Evolutionary conservation across 2,888 invertebrate genomes (phyloP), one percentile per base, ranked within the genome.

Genomic region (Aleiodes testaceus): DNA sequence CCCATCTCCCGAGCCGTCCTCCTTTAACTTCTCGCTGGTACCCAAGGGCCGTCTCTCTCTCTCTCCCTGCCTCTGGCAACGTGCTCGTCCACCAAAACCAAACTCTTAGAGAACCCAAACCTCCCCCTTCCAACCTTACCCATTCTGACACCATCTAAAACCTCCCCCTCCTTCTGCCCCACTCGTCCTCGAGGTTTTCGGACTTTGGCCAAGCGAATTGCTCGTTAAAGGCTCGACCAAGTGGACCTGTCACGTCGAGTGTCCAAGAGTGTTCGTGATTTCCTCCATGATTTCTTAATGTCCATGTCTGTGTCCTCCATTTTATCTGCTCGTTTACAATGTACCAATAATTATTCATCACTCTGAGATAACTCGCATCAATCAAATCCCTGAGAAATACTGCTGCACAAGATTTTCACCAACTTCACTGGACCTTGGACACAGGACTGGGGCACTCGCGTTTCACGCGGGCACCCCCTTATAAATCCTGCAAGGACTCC

Each of bases 401-500:
- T 36, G 36, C 1, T 36, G 9, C 14, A 50, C 16, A 30, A n/a
- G 22, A 63, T 53, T 50, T 61, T 72, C 67, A 47, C 72, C 72
- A 73, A 70, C 69, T 26, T 69, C 65, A 65, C 53, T 68, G 66
- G 63, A 72, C 72, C 70, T 74, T 2, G 36, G 36, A 36, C 36
- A 36, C 80, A 81, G 78, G 81, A 80, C 80, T 80, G 79, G 67
- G 81, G 79, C 79, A 79, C 76, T 79, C 76, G 77, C 77, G 79
- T 78, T 36, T 78, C 81, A 79, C 80, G 79, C 78, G 79, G 77
- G 82, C 80, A 80, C 79, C 44, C 84, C 84, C 84, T 82, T 86
- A 85, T 85, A 87, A 87, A 87, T 87, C 85, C 87, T 86, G 81
- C 82, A 85, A 26, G 83, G 85, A 87, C 85, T 85, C 84, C 80